Evolutionary conservation across 1,140 invertebrate genomes (phyloP).

Genomic region (Saxidomus purpurata): DNA sequence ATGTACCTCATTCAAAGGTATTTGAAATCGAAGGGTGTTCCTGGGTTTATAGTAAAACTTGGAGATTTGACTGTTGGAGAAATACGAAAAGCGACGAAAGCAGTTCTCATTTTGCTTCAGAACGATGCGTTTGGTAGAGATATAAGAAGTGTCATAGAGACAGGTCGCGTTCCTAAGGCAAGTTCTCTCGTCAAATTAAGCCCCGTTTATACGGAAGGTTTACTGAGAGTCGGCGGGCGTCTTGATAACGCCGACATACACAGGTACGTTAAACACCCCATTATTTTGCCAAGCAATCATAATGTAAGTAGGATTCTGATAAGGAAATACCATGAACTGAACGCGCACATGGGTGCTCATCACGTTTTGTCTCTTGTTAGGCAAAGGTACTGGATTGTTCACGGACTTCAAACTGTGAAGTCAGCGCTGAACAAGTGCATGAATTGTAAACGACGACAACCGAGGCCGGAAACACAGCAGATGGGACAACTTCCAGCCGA

Average conservation of each 20-base stretch:
- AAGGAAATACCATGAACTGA: background rate
- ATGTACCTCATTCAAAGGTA: background rate
- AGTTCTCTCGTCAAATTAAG: conserved; percentile 47
- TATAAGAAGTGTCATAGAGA: background rate
- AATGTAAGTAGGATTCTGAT: conserved; percentile 18
- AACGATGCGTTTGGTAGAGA: background rate
- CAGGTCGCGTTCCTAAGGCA: conserved; percentile 2
- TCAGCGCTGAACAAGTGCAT: too few relatives aligned
- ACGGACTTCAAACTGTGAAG: too few relatives aligned
- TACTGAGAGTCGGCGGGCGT: conserved; percentile 61
- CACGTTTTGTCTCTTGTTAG: conserved; percentile 25
- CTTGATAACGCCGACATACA: conserved; percentile 28
- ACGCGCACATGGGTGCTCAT: conserved; percentile 31
- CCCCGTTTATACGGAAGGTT: background rate
- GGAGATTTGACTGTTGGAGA: background rate
- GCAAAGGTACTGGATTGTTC: conserved; percentile 57
- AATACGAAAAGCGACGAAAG: conserved; percentile 26
- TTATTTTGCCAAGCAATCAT: conserved; percentile 42
- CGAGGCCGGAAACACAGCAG: background rate
- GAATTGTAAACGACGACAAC: background rate
- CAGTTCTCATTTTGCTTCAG: conserved; percentile 42
- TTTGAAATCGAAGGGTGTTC: background rate
- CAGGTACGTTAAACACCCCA: conserved; percentile 27
- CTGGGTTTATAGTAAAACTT: background rate
- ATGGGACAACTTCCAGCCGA: conserved; percentile 52